Conservation (phyloP, 2,888 invertebrate genomes). For the Andrena dorsata region DNA sequence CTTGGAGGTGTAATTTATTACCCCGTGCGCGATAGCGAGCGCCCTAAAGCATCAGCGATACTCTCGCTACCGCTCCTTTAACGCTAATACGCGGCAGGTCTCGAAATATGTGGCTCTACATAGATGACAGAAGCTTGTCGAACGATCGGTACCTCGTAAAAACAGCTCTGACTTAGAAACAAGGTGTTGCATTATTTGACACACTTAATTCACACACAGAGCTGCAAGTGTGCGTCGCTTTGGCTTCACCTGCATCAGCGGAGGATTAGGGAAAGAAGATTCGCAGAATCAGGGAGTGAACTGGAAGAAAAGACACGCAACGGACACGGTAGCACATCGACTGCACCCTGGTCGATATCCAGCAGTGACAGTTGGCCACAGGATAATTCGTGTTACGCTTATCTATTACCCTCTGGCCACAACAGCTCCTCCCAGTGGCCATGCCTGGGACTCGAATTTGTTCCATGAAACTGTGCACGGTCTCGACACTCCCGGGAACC, state of each 20-base stretch:
- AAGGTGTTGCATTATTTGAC: no score
- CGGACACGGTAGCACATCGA: neutral
- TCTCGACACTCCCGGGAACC: slow-evolving; percentile 11
- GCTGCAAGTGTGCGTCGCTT: no score
- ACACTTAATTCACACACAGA: no score
- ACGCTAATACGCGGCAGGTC: slow-evolving; percentile 1
- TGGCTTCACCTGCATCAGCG: no score
- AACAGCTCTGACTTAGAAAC: no score
- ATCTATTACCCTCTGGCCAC: slow-evolving; percentile 73
- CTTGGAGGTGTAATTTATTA: slow-evolving; percentile 50
- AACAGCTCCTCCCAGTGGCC: slow-evolving; percentile 73
- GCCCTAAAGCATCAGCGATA: slow-evolving; percentile 37
- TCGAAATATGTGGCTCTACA: neutral
- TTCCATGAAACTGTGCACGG: slow-evolving; percentile 2
- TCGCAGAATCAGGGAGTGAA: neutral
- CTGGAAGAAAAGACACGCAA: neutral
- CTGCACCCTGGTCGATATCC: slow-evolving; percentile 60
- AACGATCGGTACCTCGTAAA: no score
- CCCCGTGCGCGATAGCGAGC: slow-evolving; percentile 19
- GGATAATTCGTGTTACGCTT: slow-evolving; percentile 59
- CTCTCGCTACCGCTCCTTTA: slow-evolving; percentile 27
- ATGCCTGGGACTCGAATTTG: slow-evolving; percentile 54
- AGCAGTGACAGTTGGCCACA: slow-evolving; percentile 24
- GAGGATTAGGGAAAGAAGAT: neutral
- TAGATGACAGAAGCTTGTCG: no score